Conservation (phyloP, 1,140 invertebrate species). For the Ectropis grisescens region DNA sequence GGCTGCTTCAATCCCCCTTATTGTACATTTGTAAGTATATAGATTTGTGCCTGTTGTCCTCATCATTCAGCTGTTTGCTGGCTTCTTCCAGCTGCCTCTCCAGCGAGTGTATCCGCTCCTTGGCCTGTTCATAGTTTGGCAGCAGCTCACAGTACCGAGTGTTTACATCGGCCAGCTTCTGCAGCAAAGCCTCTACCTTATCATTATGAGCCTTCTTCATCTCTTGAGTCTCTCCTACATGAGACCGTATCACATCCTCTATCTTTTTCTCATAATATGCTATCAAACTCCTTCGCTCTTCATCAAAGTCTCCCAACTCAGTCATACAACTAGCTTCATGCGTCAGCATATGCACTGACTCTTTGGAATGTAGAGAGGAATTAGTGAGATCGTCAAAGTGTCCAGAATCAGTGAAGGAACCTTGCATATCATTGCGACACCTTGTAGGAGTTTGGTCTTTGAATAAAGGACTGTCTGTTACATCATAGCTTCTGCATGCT, state of each 20-base stretch:
- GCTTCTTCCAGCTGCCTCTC: slow-evolving; percentile 78
- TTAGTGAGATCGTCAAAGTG: slow-evolving; percentile 86
- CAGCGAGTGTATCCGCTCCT: slow-evolving; percentile 75
- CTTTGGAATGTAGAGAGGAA: slow-evolving; percentile 81
- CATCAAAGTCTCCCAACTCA: slow-evolving; percentile 66
- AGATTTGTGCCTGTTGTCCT: slow-evolving; percentile 81
- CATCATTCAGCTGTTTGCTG: slow-evolving; percentile 76
- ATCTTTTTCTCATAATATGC: slow-evolving; percentile 79
- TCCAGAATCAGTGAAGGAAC: slow-evolving; percentile 85
- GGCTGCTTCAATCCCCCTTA: slow-evolving; percentile 83
- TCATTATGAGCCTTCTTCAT: slow-evolving; percentile 84
- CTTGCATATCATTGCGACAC: slow-evolving; percentile 72
- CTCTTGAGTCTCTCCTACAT: slow-evolving; percentile 79
- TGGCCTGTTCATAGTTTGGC: slow-evolving; percentile 77
- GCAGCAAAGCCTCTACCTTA: slow-evolving; percentile 81
- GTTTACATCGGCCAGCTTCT: slow-evolving; percentile 85
- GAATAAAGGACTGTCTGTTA: slow-evolving; percentile 51
- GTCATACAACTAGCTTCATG: slow-evolving; percentile 70
- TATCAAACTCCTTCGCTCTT: slow-evolving; percentile 77
- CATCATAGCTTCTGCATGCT: slow-evolving; percentile 41
- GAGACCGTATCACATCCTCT: slow-evolving; percentile 78
- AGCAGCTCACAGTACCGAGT: slow-evolving; percentile 79
- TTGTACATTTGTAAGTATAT: slow-evolving; percentile 87
- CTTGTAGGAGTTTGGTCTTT: slow-evolving; percentile 51
- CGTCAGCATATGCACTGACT: slow-evolving; percentile 72